phyloP scores from a whole-genome alignment of 2,797 vertebrate species.

The Gallinago stenura region DNA sequence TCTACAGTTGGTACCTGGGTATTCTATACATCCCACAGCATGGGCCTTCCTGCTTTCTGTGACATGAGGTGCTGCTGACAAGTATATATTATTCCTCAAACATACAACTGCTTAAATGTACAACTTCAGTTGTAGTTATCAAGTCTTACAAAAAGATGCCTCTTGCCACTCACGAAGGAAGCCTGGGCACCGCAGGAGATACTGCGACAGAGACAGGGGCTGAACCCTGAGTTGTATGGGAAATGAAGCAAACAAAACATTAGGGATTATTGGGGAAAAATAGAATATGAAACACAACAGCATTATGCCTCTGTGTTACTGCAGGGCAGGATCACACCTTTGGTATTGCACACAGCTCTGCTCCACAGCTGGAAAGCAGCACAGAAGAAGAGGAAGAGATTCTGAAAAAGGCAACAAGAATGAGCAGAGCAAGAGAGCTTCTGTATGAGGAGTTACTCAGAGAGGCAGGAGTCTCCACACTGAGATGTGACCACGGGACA shows the following conservation, averaged over 20 bases:
- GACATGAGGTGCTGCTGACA: background rate
- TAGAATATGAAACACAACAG: background rate
- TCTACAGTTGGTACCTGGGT: background rate
- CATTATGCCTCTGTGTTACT: background rate
- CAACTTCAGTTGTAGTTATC: rapidly evolving
- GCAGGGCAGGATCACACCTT: background rate
- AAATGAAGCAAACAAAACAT: background rate
- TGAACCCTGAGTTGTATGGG: background rate
- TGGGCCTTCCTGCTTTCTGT: rapidly evolving
- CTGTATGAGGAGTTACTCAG: background rate
- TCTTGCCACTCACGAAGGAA: background rate
- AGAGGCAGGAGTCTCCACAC: background rate
- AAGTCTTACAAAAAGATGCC: background rate
- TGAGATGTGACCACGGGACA: background rate
- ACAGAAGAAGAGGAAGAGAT: background rate
- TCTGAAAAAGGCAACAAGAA: background rate
- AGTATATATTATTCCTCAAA: background rate
- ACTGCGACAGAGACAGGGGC: background rate
- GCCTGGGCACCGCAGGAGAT: background rate
- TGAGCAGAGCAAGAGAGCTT: background rate
- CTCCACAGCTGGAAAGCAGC: background rate
- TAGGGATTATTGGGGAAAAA: background rate
- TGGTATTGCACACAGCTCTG: background rate
- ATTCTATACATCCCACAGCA: background rate
- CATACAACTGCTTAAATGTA: background rate